Conservation (phyloP, 2,797 vertebrate species). For the Pseudochaenichthys georgianus region DNA sequence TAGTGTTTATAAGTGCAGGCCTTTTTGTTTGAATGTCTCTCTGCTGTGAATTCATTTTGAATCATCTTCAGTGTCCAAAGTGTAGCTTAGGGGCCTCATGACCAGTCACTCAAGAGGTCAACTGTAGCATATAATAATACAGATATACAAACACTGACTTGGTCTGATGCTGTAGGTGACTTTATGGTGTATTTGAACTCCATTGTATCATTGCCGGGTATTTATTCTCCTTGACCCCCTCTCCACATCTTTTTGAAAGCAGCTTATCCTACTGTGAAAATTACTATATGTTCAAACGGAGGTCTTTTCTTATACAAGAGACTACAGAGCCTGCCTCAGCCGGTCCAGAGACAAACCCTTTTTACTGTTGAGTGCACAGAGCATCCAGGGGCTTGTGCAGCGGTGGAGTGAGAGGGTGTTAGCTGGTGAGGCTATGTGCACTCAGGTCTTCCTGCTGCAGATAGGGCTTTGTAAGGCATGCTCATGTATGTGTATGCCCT, state of each 20-base stretch:
- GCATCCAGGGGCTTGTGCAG: conserved; percentile 72
- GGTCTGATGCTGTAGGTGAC: conserved; percentile 43
- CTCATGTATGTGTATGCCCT: conserved; percentile 59
- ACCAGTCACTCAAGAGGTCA: conserved; percentile 52
- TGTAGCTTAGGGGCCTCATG: conserved; percentile 33
- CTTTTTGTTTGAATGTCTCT: conserved; percentile 72
- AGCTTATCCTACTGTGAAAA: conserved; percentile 64
- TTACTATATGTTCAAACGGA: conserved; percentile 52
- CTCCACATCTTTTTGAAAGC: conserved; percentile 53
- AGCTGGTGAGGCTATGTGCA: conserved; percentile 69
- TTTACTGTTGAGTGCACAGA: conserved; percentile 79
- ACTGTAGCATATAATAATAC: conserved; percentile 23
- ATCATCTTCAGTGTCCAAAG: conserved; percentile 67
- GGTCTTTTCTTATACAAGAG: conserved; percentile 64
- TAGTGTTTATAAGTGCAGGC: conserved; percentile 65
- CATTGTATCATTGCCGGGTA: conserved; percentile 49
- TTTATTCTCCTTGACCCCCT: conserved; percentile 47
- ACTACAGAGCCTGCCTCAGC: conserved; percentile 67
- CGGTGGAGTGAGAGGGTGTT: conserved; percentile 72
- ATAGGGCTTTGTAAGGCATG: conserved; percentile 73
- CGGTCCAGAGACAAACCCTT: conserved; percentile 80
- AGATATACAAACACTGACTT: conserved; percentile 50
- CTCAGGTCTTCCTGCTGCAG: conserved; percentile 69
- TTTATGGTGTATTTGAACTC: conserved; percentile 59
- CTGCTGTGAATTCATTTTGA: conserved; percentile 72